These are phyloP conservation scores for Arbacia lixula DNA, from an alignment of 53 echinoderm and acorn worm genomes.

Conservation along the genomic window DNA sequence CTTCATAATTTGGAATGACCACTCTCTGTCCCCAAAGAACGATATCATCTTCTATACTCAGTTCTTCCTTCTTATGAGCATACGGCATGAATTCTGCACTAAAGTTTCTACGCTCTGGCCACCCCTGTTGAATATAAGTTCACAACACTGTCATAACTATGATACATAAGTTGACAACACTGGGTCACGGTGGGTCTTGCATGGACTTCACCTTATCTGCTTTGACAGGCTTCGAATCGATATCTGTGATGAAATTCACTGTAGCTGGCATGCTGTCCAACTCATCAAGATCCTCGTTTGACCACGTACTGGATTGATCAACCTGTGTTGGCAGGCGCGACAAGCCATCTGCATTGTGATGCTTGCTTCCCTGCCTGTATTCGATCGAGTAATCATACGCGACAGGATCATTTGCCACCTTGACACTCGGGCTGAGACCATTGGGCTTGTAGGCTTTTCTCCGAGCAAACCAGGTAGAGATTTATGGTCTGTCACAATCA, in stretches of 20 bases:
- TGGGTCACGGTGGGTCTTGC: too few species aligned
- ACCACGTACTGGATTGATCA: neutral
- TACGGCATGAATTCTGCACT: slow-evolving; percentile 38
- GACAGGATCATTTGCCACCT: slow-evolving; percentile 60
- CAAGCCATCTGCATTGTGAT: slow-evolving; percentile 65
- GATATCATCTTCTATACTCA: slow-evolving; percentile 57
- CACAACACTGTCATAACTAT: slow-evolving; percentile 30
- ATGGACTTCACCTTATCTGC: slow-evolving; percentile 46
- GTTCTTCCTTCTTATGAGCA: slow-evolving; percentile 33
- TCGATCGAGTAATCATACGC: slow-evolving; percentile 56
- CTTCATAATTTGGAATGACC: slow-evolving; percentile 23
- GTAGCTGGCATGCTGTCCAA: neutral
- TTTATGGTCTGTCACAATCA: slow-evolving; percentile 54
- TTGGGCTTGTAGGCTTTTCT: slow-evolving; percentile 50
- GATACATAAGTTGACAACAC: too few species aligned
- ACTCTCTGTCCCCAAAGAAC: too few species aligned
- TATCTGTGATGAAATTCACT: neutral
- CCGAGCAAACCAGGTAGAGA: slow-evolving; percentile 27
- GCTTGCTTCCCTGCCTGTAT: slow-evolving; percentile 51
- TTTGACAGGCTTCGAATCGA: slow-evolving; percentile 51
- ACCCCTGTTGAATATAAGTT: slow-evolving; percentile 40
- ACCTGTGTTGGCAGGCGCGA: slow-evolving; percentile 51
- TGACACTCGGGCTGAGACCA: slow-evolving; percentile 53
- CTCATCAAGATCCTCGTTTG: slow-evolving; percentile 12
- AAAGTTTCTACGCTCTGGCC: slow-evolving; percentile 41